phyloP scores from a whole-genome alignment of 2,113 vertebrate genomes.

The Fulica atra region DNA sequence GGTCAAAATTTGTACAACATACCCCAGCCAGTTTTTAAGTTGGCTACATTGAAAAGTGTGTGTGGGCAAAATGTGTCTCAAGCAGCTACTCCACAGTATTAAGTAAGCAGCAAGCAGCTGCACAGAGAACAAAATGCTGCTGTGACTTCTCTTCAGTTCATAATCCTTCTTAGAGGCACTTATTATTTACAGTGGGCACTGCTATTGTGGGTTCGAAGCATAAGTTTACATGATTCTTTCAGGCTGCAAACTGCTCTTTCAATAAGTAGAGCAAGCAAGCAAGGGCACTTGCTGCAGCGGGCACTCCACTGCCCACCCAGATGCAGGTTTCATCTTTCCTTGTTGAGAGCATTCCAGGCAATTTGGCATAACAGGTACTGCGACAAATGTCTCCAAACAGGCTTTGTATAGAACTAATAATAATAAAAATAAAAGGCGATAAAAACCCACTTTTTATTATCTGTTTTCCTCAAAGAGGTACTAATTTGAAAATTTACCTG shows the following conservation, averaged over 20 bases:
- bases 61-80: background rate
- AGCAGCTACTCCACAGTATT: background rate
- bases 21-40: background rate
- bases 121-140: background rate
- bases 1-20: constrained; percentile 33
- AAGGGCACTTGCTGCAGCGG: background rate
- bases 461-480: background rate
- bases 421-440: background rate
- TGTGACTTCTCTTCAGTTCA: background rate
- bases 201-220: background rate
- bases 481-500: background rate
- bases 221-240: background rate
- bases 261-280: background rate
- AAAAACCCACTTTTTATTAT: background rate
- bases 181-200: background rate
- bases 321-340: background rate
- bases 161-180: background rate
- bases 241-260: background rate
- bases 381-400: background rate
- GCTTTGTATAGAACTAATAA: background rate
- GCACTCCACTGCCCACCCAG: background rate
- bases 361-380: background rate
- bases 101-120: background rate
- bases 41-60: background rate
- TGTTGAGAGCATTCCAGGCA: background rate